A percentile compares a stretch with the other conserved stretches of the same genome.
phyloP scores from a whole-genome alignment of 2,113 vertebrate species.

The Peromyscus leucopus region DNA sequence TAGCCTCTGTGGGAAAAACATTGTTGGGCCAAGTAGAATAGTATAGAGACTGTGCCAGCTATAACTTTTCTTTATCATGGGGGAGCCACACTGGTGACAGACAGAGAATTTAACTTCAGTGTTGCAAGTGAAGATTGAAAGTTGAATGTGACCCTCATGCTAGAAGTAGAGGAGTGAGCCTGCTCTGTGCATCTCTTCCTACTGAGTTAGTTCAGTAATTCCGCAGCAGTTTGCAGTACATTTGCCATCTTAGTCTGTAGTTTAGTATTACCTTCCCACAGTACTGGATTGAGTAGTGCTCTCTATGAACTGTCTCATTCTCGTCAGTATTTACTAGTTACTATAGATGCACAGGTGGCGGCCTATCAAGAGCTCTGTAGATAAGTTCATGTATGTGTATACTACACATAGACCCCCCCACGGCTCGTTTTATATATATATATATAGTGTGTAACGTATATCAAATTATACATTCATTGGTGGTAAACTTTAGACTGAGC shows the following conservation, averaged over 20 bases:
- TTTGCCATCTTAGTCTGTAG: neutral
- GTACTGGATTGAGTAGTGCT: neutral
- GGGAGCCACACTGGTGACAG: neutral
- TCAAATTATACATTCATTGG: neutral
- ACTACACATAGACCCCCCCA: neutral
- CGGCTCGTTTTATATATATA: neutral
- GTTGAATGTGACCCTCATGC: neutral
- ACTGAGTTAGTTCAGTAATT: neutral
- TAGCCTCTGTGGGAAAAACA: neutral
- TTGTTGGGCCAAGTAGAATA: neutral
- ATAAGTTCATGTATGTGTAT: neutral
- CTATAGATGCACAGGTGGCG: neutral
- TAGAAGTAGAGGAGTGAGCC: neutral
- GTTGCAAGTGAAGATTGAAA: neutral
- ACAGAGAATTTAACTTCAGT: neutral
- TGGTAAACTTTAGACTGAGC: neutral
- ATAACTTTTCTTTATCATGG: neutral
- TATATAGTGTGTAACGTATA: rapidly evolving
- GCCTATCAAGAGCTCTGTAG: neutral
- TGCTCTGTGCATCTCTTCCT: neutral
- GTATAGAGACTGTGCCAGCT: neutral
- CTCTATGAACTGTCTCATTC: neutral
- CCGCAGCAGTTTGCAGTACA: neutral
- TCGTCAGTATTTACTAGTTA: neutral
- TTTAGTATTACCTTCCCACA: neutral